Base-by-base conservation (phyloP, 1,140 invertebrate genomes). In the Stratiolaelaps scimitus region DNA sequence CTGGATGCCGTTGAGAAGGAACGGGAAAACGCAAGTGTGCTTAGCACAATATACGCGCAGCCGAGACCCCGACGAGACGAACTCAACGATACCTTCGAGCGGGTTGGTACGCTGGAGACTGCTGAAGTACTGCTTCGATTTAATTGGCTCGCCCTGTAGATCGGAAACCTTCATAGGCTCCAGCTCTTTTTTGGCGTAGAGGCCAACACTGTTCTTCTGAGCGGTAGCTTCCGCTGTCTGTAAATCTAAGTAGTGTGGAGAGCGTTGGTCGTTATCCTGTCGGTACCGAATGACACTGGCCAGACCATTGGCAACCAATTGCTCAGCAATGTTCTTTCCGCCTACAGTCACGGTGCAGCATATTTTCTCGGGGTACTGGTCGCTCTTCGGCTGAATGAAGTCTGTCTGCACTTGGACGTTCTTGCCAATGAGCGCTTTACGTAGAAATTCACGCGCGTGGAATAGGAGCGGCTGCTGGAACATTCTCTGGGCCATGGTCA, bases 391-490 rank as follows among this genome's bases (percentile, higher is more conserved):
- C 73, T 98, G 95, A 65, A 94, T 87, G 73, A 98, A 99, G 76
- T 99, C 96, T 34, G 97, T 83, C 43, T 85, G 84, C 5, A 96
- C 87, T 72, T 88, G 86, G 64, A 81, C 90, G 73, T 88, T 91
- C 75, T 98, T 98, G 1, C 92, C 91, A 74, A 98, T 88, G 0
- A 98, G 79, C 75, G 93, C 92, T 73, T 96, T 97, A 30, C 96
- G 81, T 2, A 99, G 78, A 74, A 91, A 98, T 79, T 99, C 96
- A 68, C 96, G 81, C 0, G 93, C 93, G 76, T 98, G 15, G 64
- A 65, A 65, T 23, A 65, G 23, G n/a, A 60, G 23, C 64, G 5
- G 43, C 43, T 67, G 30, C n/a, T 43, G 34, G 48, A 53, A 67
- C 64, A 56, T 68, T 45, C 40, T 53, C 56, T 13, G 53, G 7